These are phyloP conservation scores for Aphodius granarius DNA, from an alignment of 2,888 invertebrate genomes.

Conservation along the genomic window DNA sequence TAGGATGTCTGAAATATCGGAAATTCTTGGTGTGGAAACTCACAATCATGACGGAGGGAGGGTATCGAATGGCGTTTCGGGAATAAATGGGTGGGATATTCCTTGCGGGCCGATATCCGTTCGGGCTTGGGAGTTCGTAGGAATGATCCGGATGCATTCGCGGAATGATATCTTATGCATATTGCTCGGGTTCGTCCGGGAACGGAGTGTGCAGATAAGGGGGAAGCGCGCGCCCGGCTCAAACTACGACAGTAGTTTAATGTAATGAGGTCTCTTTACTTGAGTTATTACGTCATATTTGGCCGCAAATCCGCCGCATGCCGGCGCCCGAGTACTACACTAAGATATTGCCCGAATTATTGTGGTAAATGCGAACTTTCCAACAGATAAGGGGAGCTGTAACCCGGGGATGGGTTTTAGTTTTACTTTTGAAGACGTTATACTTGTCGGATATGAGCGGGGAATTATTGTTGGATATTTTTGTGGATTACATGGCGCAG, in stretches of 20 bases:
- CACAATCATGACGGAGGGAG: neutral
- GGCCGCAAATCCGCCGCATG: neutral
- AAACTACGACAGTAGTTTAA: constrained; percentile 16
- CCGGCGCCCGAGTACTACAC: neutral
- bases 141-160: constrained; percentile 22
- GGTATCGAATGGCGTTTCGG: neutral
- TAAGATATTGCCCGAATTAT: constrained; percentile 13
- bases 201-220: constrained; percentile 6
- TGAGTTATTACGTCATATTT: constrained; percentile 18
- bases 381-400: neutral
- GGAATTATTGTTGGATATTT: neutral
- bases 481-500: neutral
- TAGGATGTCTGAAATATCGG: neutral
- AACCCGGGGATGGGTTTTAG: too few relatives aligned
- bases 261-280: constrained; percentile 17
- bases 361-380: neutral
- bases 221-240: neutral
- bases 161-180: constrained; percentile 24
- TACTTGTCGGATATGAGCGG: neutral
- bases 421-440: too few relatives aligned
- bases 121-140: neutral
- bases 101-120: neutral
- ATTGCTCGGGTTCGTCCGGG: constrained; percentile 3
- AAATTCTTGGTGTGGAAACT: neutral
- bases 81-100: neutral